phyloP scores from a whole-genome alignment of 2,113 vertebrate species.

The Peromyscus californicus region DNA sequence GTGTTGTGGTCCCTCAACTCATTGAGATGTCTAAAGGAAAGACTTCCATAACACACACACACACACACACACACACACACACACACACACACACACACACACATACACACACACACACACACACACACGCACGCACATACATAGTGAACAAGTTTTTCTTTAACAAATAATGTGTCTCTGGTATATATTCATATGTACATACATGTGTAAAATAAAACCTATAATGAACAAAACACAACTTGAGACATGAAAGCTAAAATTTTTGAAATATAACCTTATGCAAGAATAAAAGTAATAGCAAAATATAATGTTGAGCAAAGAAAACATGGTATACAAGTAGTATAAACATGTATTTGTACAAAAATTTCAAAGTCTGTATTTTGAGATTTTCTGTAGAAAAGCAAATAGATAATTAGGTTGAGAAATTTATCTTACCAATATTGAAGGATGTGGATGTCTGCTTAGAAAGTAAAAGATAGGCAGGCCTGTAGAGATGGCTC shows the following conservation, averaged over 20 bases:
- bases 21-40: neutral
- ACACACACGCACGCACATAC: too few relatives aligned
- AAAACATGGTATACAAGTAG: neutral
- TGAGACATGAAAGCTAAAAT: neutral
- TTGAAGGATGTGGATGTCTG: neutral
- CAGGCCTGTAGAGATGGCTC: neutral
- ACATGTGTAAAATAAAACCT: neutral
- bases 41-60: neutral
- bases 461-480: neutral
- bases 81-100: too few relatives aligned
- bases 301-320: neutral
- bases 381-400: neutral
- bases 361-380: neutral
- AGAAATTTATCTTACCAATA: neutral
- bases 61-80: too few relatives aligned
- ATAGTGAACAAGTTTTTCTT: neutral
- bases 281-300: neutral
- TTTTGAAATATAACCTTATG: neutral
- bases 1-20: too few relatives aligned
- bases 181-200: neutral
- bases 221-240: conserved; percentile 1
- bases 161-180: neutral
- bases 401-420: neutral
- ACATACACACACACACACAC: neutral
- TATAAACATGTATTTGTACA: neutral